These are phyloP conservation scores for Folsomia manolachei DNA, from an alignment of 2,888 invertebrate genomes.

Conservation along the genomic window DNA sequence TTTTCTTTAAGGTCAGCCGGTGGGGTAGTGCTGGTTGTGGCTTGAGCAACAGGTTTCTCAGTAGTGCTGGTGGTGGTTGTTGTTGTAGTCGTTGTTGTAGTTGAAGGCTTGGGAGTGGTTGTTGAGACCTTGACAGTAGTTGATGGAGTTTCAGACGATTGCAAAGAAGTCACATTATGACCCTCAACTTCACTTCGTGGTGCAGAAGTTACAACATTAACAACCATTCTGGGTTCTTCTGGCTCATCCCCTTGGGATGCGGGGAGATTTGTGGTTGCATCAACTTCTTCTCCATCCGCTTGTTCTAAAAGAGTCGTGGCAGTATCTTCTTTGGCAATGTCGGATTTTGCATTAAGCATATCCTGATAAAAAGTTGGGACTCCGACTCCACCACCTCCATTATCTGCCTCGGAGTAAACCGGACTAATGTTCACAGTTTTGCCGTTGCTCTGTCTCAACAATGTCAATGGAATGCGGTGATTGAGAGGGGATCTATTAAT, in stretches of 20 bases:
- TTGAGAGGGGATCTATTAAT: constrained; percentile 42
- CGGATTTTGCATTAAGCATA: constrained; percentile 1
- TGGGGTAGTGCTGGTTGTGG: neutral
- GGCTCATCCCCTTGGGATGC: constrained; percentile 27
- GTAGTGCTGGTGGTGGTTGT: constrained; percentile 9
- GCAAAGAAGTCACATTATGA: constrained; percentile 17
- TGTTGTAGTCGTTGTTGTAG: constrained; percentile 11
- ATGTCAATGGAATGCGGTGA: constrained; percentile 41
- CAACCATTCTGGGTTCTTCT: constrained; percentile 37
- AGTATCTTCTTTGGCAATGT: constrained; percentile 20
- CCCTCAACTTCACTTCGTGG: constrained; percentile 38
- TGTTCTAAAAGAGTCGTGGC: constrained; percentile 33
- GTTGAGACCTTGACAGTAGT: constrained; percentile 16
- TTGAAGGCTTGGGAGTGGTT: constrained; percentile 20
- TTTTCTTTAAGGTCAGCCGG: constrained; percentile 43
- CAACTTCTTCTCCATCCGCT: constrained; percentile 30
- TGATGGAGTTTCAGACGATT: too few relatives aligned
- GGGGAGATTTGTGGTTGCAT: constrained; percentile 35
- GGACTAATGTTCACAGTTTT: constrained; percentile 48
- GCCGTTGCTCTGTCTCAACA: constrained; percentile 45
- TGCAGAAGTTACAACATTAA: constrained; percentile 45
- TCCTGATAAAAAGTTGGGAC: neutral
- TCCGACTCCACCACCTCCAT: constrained; percentile 13
- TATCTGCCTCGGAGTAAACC: constrained; percentile 31
- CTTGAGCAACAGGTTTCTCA: neutral